Evolutionary conservation across 2,888 invertebrate genomes (phyloP).

Genomic region (Yponomeuta plumbellus): DNA sequence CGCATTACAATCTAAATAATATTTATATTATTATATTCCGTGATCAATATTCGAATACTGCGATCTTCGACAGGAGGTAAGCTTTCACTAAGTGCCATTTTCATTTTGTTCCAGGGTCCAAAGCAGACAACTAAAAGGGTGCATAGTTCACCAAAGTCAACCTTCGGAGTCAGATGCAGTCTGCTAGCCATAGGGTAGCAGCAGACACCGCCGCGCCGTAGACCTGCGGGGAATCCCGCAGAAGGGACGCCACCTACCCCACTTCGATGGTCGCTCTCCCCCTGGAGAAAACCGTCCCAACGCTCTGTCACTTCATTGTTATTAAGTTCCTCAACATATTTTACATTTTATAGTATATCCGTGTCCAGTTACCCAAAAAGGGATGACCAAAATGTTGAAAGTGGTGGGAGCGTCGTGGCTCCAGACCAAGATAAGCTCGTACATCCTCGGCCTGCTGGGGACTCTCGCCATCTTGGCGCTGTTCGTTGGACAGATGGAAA

Average conservation of each 20-base stretch:
- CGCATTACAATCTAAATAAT: slow-evolving; percentile 8
- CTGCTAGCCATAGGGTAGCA: slow-evolving; percentile 35
- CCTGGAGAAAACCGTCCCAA: slow-evolving; percentile 64
- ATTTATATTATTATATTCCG: not conserved
- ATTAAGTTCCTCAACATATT: slow-evolving; percentile 73
- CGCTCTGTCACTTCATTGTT: slow-evolving; percentile 75
- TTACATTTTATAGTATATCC: slow-evolving; percentile 61
- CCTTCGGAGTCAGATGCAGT: slow-evolving; percentile 17
- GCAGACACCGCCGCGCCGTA: slow-evolving; percentile 44
- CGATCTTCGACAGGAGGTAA: not conserved
- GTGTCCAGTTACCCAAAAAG: slow-evolving; percentile 21
- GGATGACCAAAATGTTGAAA: slow-evolving; percentile 80
- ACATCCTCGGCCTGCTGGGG: slow-evolving; percentile 81
- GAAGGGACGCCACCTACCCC: slow-evolving; percentile 32
- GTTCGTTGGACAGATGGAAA: slow-evolving; percentile 82
- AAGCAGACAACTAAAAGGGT: slow-evolving; percentile 46
- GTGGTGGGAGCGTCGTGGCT: slow-evolving; percentile 88
- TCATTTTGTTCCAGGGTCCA: slow-evolving; percentile 62
- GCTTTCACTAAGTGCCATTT: slow-evolving; percentile 14
- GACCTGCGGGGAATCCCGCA: slow-evolving; percentile 21
- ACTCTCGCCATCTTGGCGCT: slow-evolving; percentile 81
- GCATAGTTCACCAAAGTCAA: slow-evolving; percentile 39
- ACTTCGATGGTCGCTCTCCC: slow-evolving; percentile 65
- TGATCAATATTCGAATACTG: no score
- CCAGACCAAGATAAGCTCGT: slow-evolving; percentile 84